phyloP scores from a whole-genome alignment of 2,797 vertebrate genomes.

The Cossypha caffra region DNA sequence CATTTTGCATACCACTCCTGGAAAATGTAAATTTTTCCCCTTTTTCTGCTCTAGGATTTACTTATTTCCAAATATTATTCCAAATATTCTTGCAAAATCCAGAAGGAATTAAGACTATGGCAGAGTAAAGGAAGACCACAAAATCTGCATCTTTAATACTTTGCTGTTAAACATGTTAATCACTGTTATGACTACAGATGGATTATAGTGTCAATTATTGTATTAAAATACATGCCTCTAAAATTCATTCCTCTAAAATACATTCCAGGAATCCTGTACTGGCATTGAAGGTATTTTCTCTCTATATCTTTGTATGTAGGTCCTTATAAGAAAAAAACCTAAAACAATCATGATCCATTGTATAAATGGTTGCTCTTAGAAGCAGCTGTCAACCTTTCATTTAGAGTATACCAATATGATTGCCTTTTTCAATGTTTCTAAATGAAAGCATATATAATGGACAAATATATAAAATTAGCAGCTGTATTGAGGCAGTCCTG shows the following conservation, averaged over 20 bases:
- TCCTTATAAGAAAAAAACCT: not conserved
- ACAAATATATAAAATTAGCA: not conserved
- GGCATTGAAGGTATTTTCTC: not conserved
- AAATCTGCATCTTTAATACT: not conserved
- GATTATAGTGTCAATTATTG: not conserved
- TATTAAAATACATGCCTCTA: not conserved
- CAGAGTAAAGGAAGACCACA: not conserved
- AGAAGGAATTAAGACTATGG: not conserved
- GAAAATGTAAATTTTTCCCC: not conserved
- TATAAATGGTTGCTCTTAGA: not conserved
- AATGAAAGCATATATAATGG: not conserved
- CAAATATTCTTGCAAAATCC: not conserved
- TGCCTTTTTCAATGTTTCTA: not conserved
- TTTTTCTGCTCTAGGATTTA: not conserved
- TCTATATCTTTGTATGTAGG: not conserved
- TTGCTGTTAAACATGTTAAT: not conserved
- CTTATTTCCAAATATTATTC: not conserved
- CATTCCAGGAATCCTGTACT: not conserved
- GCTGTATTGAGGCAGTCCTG: not conserved
- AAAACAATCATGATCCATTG: accelerated
- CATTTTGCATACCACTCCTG: not conserved
- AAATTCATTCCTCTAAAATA: not conserved
- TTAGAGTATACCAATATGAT: not conserved
- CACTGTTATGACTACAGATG: not conserved
- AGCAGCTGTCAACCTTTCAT: not conserved